These are phyloP conservation scores for Arctia plantaginis DNA, from an alignment of 2,888 invertebrate species.

Conservation along the genomic window DNA sequence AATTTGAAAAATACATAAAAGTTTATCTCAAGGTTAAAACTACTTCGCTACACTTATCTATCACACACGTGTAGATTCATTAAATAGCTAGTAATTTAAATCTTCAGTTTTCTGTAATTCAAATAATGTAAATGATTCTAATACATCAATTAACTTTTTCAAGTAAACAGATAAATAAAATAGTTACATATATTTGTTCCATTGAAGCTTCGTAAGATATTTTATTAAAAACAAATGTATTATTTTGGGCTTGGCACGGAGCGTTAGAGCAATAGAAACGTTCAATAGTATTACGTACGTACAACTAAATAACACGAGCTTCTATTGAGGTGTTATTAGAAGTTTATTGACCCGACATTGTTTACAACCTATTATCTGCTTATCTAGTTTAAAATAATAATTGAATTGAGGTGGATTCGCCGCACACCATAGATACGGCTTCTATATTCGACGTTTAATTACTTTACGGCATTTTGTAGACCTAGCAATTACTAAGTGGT, in stretches of 20 bases:
- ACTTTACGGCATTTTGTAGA: slow-evolving; percentile 33
- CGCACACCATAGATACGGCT: slow-evolving; percentile 38
- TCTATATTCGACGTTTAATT: slow-evolving; percentile 41
- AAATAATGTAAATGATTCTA: background rate
- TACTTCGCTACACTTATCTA: background rate
- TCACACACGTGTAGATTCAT: background rate
- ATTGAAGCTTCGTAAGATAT: background rate
- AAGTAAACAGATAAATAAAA: background rate
- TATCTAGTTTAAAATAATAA: slow-evolving; percentile 59
- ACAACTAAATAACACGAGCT: slow-evolving; percentile 28
- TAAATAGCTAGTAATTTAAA: background rate
- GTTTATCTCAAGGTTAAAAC: background rate
- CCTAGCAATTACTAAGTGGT: slow-evolving; percentile 25
- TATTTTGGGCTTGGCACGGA: slow-evolving; percentile 20
- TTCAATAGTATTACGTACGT: slow-evolving; percentile 23
- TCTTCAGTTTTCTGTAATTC: background rate
- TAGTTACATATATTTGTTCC: background rate
- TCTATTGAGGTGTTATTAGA: slow-evolving; percentile 49
- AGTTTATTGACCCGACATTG: slow-evolving; percentile 55
- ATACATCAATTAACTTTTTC: background rate
- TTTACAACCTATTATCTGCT: slow-evolving; percentile 54
- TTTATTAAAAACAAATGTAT: slow-evolving; percentile 15
- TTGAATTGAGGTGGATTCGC: slow-evolving; percentile 57
- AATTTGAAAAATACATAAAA: background rate
- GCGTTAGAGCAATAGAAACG: slow-evolving; percentile 9